phyloP scores from a whole-genome alignment of 2,888 invertebrate species.

The Metellina segmentata region DNA sequence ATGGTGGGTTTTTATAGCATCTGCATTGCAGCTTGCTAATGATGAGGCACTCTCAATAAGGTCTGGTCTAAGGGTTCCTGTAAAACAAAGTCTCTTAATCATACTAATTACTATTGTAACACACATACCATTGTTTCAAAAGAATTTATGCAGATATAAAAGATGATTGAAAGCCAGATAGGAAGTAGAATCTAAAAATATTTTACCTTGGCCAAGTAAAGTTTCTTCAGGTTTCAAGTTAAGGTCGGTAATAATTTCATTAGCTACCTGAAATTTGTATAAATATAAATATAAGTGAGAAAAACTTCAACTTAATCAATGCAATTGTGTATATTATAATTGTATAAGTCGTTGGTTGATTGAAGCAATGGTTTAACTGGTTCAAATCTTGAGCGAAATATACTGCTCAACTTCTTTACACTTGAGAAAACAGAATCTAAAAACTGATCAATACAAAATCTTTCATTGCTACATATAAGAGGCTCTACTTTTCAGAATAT shows the following conservation, averaged over 20 bases:
- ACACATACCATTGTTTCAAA: background rate
- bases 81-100: background rate
- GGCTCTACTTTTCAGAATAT: no score
- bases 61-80: conserved; percentile 96
- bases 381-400: no score
- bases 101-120: background rate
- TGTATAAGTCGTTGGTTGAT: no score
- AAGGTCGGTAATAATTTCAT: conserved; percentile 92
- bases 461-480: no score
- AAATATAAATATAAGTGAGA: no score
- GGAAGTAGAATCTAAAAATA: background rate
- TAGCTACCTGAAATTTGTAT: conserved; percentile 85
- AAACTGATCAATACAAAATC: no score
- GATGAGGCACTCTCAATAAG: conserved; percentile 97
- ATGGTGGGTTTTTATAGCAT: conserved; percentile 99
- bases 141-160: background rate
- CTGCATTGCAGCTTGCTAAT: conserved; percentile 91
- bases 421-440: no score
- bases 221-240: conserved; percentile 96
- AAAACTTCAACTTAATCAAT: no score
- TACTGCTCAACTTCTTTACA: no score
- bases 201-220: conserved; percentile 89
- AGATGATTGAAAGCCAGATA: background rate
- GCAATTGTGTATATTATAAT: no score
- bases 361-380: no score